Percentiles rank a stretch among this genome's conserved stretches.
Conservation (phyloP, 2,797 vertebrate genomes). For the Gallirallus australis region DNA sequence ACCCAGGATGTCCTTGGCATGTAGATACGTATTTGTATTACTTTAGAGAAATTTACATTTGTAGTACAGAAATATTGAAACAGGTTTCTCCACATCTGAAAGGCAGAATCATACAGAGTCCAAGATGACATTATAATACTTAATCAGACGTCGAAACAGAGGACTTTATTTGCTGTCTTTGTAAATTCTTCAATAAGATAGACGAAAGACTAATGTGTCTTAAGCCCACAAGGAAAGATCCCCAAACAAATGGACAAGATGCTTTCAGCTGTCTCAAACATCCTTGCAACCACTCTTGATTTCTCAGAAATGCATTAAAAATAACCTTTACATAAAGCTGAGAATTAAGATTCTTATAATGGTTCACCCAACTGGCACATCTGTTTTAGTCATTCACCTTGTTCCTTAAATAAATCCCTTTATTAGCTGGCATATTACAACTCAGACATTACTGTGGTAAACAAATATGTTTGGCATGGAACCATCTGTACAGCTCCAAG, state of each 20-base stretch:
- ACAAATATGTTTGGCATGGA: conserved; percentile 77
- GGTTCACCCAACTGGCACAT: conserved; percentile 69
- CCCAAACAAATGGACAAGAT: background rate
- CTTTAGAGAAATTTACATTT: background rate
- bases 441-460: conserved; percentile 78
- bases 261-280: conserved; percentile 11
- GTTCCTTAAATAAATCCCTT: conserved; percentile 77
- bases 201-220: background rate
- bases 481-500: conserved; percentile 61
- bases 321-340: conserved; percentile 60
- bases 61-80: background rate
- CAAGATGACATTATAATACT: background rate
- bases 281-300: conserved; percentile 13
- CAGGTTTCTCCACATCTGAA: background rate
- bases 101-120: background rate
- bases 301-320: conserved; percentile 67
- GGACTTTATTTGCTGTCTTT: background rate
- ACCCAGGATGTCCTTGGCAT: background rate
- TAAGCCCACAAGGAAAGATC: background rate
- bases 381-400: conserved; percentile 78
- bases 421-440: conserved; percentile 75
- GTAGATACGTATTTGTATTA: background rate
- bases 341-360: conserved; percentile 64
- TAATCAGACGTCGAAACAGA: background rate
- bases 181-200: background rate